Conservation (phyloP, 2,113 vertebrate genomes). For the Sebastes fasciatus region DNA sequence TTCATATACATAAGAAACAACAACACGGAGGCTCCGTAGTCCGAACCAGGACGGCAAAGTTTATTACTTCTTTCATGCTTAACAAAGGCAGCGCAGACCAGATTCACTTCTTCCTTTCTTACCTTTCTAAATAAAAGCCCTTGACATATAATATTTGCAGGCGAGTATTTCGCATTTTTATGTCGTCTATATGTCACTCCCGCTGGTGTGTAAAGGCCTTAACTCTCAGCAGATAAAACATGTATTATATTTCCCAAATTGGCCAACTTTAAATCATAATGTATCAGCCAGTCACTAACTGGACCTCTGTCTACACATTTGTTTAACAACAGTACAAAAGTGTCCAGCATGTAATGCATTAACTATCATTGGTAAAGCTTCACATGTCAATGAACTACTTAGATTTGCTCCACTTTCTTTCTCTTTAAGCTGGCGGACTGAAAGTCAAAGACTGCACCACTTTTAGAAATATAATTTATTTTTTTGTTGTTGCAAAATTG, state of each 20-base stretch:
- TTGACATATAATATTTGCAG: no score
- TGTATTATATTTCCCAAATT: not conserved
- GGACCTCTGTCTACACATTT: not conserved
- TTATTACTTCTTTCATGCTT: not conserved
- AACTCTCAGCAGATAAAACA: not conserved
- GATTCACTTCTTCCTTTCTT: not conserved
- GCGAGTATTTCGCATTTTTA: not conserved
- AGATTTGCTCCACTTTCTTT: constrained; percentile 4
- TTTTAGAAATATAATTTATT: not conserved
- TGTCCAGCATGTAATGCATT: constrained; percentile 4
- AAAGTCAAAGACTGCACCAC: not conserved
- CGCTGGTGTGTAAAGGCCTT: no score
- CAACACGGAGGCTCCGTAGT: no score
- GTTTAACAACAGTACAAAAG: not conserved
- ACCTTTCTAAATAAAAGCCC: not conserved
- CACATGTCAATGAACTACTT: not conserved
- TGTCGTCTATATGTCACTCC: no score
- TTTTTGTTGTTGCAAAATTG: not conserved
- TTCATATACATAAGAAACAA: no score
- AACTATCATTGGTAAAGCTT: not conserved
- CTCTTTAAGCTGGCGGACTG: not conserved
- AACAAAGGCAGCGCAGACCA: not conserved
- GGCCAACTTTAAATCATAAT: not conserved
- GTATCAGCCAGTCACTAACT: not conserved
- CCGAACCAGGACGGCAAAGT: not conserved